Percentiles rank a stretch among this genome's conserved stretches.
Conservation (phyloP, 92 coral and sea anemone species). For the Diadumene lineata region DNA sequence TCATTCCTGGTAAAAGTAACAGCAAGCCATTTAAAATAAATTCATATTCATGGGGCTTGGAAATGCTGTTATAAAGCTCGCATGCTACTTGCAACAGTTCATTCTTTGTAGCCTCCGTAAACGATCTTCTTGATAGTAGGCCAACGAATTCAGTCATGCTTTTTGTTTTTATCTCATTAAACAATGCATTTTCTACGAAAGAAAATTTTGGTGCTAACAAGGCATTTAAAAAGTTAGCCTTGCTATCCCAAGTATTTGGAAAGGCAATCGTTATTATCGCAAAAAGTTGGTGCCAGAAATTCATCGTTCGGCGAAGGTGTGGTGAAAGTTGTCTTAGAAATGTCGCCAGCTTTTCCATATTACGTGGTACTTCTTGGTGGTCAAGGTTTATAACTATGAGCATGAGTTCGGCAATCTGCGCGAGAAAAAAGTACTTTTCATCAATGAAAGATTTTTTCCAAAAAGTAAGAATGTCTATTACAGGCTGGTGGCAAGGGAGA, state of each 20-base stretch:
- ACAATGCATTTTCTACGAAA: too few relatives aligned
- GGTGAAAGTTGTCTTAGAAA: constrained; percentile 1
- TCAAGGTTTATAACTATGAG: neutral
- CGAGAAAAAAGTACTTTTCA: neutral
- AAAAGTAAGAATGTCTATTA: neutral
- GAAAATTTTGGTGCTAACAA: neutral
- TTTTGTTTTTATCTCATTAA: neutral
- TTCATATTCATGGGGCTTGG: constrained; percentile 3
- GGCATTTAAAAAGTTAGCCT: neutral
- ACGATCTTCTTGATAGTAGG: neutral
- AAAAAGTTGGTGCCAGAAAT: neutral
- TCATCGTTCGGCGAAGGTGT: neutral
- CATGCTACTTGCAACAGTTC: constrained; percentile 7
- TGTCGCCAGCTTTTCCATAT: neutral
- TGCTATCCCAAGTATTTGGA: constrained; percentile 13
- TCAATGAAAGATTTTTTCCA: constrained; percentile 8
- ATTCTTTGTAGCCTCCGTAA: neutral
- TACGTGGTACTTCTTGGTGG: neutral
- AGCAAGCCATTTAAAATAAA: neutral
- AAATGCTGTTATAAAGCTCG: neutral
- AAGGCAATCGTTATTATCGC: neutral
- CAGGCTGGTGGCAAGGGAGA: constrained; percentile 1
- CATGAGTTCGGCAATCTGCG: neutral
- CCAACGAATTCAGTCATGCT: neutral
- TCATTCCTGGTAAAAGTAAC: neutral